Evolutionary conservation across 1,140 invertebrate species (phyloP).

Genomic region (Drosophila azteca): DNA sequence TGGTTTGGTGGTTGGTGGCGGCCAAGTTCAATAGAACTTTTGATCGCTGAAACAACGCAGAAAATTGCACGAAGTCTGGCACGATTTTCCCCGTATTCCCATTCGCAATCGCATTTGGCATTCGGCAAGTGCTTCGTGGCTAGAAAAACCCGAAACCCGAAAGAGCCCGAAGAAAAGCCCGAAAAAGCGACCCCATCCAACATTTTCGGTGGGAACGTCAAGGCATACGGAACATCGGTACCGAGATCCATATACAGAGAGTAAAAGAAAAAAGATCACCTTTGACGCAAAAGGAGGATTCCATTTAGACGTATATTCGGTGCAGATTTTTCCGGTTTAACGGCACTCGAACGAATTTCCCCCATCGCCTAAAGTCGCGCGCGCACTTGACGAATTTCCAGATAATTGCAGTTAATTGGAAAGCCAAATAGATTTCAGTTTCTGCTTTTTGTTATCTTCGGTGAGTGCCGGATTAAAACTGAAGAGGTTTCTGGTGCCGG

Average conservation of each 20-base stretch:
- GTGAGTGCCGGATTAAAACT: slow-evolving; percentile 24
- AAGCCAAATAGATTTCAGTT: slow-evolving; percentile 22
- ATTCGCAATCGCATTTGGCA: background rate
- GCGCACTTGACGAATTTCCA: slow-evolving; percentile 26
- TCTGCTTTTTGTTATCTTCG: background rate
- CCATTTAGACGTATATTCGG: slow-evolving; percentile 47
- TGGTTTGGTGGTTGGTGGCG: slow-evolving; percentile 8
- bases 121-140: slow-evolving; percentile 5
- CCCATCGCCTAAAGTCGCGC: slow-evolving; percentile 30
- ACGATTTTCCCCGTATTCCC: slow-evolving; percentile 20
- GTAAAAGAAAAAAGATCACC: slow-evolving; percentile 22
- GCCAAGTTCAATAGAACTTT: slow-evolving; percentile 48
- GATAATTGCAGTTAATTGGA: slow-evolving; percentile 43
- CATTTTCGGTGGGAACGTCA: slow-evolving; percentile 75
- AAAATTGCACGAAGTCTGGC: slow-evolving; percentile 26
- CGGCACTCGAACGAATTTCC: no score
- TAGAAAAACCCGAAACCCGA: slow-evolving; percentile 39
- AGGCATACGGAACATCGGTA: slow-evolving; percentile 57
- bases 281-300: slow-evolving; percentile 54
- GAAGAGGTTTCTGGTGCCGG: no score
- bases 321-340: slow-evolving; percentile 62
- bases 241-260: slow-evolving; percentile 35
- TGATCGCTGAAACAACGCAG: background rate
- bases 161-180: slow-evolving; percentile 27
- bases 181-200: slow-evolving; percentile 24